Evolutionary conservation across 1,140 invertebrate species (phyloP).

Genomic region (Drosophila dunni): DNA sequence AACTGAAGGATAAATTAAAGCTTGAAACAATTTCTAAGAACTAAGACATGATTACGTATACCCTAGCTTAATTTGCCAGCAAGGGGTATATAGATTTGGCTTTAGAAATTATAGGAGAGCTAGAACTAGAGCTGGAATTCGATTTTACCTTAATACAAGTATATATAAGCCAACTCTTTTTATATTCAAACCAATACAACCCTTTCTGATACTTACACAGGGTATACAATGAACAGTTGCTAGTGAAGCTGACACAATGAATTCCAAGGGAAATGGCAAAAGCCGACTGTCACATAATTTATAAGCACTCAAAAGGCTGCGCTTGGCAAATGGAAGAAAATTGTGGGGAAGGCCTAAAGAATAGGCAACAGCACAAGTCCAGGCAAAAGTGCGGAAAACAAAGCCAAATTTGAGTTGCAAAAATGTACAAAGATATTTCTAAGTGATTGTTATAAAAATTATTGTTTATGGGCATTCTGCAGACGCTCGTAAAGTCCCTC

Average conservation of each 20-base stretch:
- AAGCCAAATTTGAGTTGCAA: slow-evolving; percentile 30
- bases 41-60: not conserved
- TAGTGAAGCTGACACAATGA: slow-evolving; percentile 61
- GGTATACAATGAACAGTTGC: slow-evolving; percentile 36
- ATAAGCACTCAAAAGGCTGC: slow-evolving; percentile 27
- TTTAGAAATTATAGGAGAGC: too few relatives aligned
- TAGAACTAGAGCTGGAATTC: too few relatives aligned
- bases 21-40: too few relatives aligned
- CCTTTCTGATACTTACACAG: not conserved
- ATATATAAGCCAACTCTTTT: too few relatives aligned
- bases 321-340: not conserved
- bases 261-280: slow-evolving; percentile 32
- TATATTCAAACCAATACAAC: too few relatives aligned
- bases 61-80: not conserved
- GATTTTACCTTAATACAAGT: too few relatives aligned
- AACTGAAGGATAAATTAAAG: not conserved
- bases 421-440: slow-evolving; percentile 27
- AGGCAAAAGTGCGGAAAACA: slow-evolving; percentile 23
- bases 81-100: not conserved
- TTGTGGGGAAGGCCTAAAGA: not conserved
- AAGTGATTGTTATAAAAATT: slow-evolving; percentile 18
- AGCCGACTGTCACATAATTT: slow-evolving; percentile 69
- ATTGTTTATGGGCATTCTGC: slow-evolving; percentile 14
- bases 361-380: not conserved
- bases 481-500: slow-evolving; percentile 5